Base-by-base conservation (phyloP, 1,140 invertebrate species). In the Stegodyphus mimosarum region DNA sequence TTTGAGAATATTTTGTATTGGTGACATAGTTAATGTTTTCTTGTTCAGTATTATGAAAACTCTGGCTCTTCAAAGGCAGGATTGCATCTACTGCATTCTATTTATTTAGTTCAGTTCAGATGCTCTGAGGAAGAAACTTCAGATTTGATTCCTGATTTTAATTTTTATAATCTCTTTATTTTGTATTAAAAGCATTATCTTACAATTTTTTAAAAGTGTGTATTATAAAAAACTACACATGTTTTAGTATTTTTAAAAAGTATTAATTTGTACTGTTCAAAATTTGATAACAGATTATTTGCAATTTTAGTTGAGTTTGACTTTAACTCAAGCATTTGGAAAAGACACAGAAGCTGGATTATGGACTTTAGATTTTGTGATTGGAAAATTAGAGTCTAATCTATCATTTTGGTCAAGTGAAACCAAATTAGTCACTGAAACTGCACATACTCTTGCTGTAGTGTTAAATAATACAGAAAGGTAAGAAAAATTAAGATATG, bases 371-470 rank as follows among this genome's bases (percentile, higher is more conserved):
- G 92, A 93, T 87, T 94, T 93, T 88, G 89, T 95, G 6, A 87
- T 95, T 11, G 91, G 92, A 17, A 93, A 94, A 89, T 90, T 94
- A 17, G 89, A 93, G 66, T 91, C 90, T 11, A 94, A 93, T 88
- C 89, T 95, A 1, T 90, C 91, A 60, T 88, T 90, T 1, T 94
- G 93, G 89, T 91, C 89, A 76, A 90, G 92, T 13, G 94, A 95
- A 88, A 90, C 92, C 3, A 88, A 89, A 1, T 88, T 94, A 49
- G 90, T 94, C 17, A 91, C 92, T 52, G 93, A 94, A 87, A 93
- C 93, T 18, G 90, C 94, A 72, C 88, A 92, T 72, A 89, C 94
- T 7, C 90, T 95, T 6, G 89, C 92, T 11, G 89, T 92, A 6
- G 89, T 95, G 48, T 92, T 94, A 17, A 91, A 93, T 83, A 90